These are phyloP conservation scores for Drosophila mojavensis DNA, from an alignment of 1,140 invertebrate genomes.

Conservation along the genomic window DNA sequence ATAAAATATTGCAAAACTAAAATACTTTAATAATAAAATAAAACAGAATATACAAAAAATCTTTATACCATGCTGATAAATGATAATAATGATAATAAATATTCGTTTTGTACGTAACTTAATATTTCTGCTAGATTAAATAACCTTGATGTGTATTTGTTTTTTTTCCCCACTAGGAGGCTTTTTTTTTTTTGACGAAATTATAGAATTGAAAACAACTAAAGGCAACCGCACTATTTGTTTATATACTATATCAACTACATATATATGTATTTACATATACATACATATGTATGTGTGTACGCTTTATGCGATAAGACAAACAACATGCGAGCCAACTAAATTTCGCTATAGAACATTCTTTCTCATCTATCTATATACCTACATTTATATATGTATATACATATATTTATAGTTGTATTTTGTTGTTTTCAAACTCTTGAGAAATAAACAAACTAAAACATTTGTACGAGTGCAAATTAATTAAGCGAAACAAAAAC, in stretches of 20 bases:
- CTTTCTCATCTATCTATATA: background rate
- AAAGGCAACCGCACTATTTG: conserved; percentile 22
- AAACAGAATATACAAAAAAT: too few relatives aligned
- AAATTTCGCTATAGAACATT: conserved; percentile 4
- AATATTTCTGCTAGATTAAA: conserved; percentile 18
- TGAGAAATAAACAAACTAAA: conserved; percentile 44
- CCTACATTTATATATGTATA: background rate
- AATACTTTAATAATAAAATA: background rate
- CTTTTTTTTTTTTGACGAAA: conserved; percentile 16
- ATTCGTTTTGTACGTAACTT: conserved; percentile 13
- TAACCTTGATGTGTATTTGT: conserved; percentile 49
- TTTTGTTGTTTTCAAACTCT: conserved; percentile 12
- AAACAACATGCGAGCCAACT: conserved; percentile 38
- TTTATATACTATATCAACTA: conserved; percentile 6
- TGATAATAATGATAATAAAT: conserved; percentile 38
- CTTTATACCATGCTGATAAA: conserved; percentile 4
- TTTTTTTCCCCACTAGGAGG: conserved; percentile 25
- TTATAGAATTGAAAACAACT: conserved; percentile 25
- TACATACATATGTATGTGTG: background rate
- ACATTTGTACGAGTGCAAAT: conserved; percentile 36
- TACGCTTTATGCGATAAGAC: conserved; percentile 39
- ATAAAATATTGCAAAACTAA: background rate
- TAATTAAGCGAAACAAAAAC: conserved; percentile 17
- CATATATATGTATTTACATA: background rate
- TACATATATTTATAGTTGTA: conserved; percentile 31